Percentiles rank a stretch among this genome's conserved stretches.
phyloP scores from a whole-genome alignment of 2,113 vertebrate genomes.

The Xyliphius kryptos region DNA sequence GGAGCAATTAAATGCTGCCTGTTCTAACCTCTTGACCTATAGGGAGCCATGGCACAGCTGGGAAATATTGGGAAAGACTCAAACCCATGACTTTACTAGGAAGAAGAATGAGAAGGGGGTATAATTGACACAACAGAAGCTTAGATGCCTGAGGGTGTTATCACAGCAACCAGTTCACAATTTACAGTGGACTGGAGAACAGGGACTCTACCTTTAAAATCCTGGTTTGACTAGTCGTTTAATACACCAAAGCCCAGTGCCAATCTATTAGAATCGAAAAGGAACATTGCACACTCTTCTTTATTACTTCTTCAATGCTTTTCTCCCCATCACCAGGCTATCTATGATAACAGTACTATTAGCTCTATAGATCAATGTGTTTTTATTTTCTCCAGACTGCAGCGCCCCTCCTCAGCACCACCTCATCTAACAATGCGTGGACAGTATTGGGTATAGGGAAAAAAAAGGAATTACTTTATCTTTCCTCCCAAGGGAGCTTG shows the following conservation, averaged over 20 bases:
- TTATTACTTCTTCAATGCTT: conserved; percentile 42
- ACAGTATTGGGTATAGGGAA: conserved; percentile 44
- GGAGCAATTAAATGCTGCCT: conserved; percentile 40
- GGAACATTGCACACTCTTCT: conserved; percentile 29
- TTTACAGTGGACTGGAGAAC: too few relatives aligned
- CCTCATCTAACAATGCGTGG: conserved; percentile 7
- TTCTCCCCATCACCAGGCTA: conserved; percentile 23
- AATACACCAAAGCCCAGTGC: too few relatives aligned
- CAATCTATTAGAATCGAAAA: conserved; percentile 37
- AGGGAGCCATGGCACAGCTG: conserved; percentile 33
- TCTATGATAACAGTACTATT: conserved; percentile 42
- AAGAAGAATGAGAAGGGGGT: conserved; percentile 18
- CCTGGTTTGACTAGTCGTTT: too few relatives aligned
- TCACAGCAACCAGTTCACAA: too few relatives aligned
- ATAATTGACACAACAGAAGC: too few relatives aligned
- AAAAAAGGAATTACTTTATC: conserved; percentile 44
- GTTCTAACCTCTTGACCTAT: conserved; percentile 39
- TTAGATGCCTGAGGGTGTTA: too few relatives aligned
- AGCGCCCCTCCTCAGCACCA: conserved; percentile 7
- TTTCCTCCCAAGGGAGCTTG: conserved; percentile 35
- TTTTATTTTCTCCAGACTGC: conserved; percentile 36
- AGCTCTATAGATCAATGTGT: conserved; percentile 45
- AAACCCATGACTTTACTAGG: conserved; percentile 28
- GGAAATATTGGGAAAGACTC: conserved; percentile 34
- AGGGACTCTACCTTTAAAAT: too few relatives aligned